Base-by-base conservation (phyloP, 2,888 invertebrate genomes). In the Epinotia ramella region DNA sequence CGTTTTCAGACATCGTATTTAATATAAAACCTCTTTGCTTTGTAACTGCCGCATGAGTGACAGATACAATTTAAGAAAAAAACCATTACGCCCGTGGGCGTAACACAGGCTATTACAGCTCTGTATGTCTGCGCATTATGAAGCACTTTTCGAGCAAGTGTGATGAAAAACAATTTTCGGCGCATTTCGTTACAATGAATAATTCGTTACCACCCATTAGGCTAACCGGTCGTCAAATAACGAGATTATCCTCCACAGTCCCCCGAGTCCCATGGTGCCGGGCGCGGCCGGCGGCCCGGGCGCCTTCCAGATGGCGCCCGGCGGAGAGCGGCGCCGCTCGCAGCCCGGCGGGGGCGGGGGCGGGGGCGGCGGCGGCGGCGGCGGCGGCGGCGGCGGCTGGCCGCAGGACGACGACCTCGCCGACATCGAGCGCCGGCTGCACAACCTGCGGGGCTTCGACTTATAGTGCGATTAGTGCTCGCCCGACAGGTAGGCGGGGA, bases 281-380 rank as follows among this genome's bases (percentile, higher is more conserved):
- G 89, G 88, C 9, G 91, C 91, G 66, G 76, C 84, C 0, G 84
- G 84, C 0, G 81, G 86, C 3, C 83, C 82, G 46, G 81, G 86
- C 3, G 83, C 82, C 49, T 93, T 93, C 83, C 90, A 91, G 77
- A 91, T 92, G 92, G 93, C 93, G 0, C 94, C 94, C 0, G 94
- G 94, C 0, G 89, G 92, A 0, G 93, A 93, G 93, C 0, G 89
- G 90, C 0, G 93, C 92, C 60, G 59, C 69, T 46, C 59, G 24
- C 68, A 60, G 18, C 11, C 28, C 46, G 46, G 20, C 49, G 9
- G 3, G 2, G 24, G 24, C 3, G 24, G 24, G 2, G 24, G 24
- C 65, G 12, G 5, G 16, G 18, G 18, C 12, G 24, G 82, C 3
- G 84, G 84, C 84, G 49, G 12, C 6, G 24, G 24, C 24, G 18